Base-by-base conservation (phyloP, 1,140 invertebrate species). In the Schmidtea mediterranea region DNA sequence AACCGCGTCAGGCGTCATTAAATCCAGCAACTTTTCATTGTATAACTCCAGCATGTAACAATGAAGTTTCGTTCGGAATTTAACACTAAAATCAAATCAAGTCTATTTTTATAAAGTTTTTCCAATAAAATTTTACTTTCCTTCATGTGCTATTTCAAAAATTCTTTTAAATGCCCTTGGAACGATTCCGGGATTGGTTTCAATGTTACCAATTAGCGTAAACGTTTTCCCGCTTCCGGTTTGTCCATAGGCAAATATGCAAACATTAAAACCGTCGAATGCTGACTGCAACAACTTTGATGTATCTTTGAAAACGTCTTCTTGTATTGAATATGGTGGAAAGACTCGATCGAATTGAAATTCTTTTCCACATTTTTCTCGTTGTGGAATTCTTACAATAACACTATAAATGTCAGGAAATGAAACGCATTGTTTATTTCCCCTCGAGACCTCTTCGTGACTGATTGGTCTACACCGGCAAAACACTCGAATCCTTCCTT, bases 181-280 rank as follows among this genome's bases (percentile, higher is more conserved):
- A 6, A 32, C 26, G 10, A 32, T 32, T 32, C 26, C 26, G 10
- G 26, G 26, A 49, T 62, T 60, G 21, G 63, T 55, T 24, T 69
- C 71, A 43, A 74, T 71, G 41, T 77, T 74, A 43, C 89, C 89
- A 59, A 89, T 82, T 89, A 97, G 95, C 0, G 89, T 95, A 61
- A 81, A 90, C 0, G 89, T 97, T 68, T 95, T 97, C 12, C 89
- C 87, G 0, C 84, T 90, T 43, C 89, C 87, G 6, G 84, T 92
- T 69, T 94, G 89, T 1, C 89, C 89, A 72, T 97, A 95, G 1
- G 86, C 89, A 73, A 95, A 95, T 26, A 95, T 82, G 0, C 89
- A 95, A 63, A 63, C 94, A 68, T 94, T 95, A 63, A 90, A 97
- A 3, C 89, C 89, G 45, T 73, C 73, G 18, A 94, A 84, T 71